Percentiles rank a stretch among this genome's conserved stretches.
These are phyloP conservation scores for Thunnus albacares DNA, from an alignment of 2,797 vertebrate species.

Conservation along the genomic window DNA sequence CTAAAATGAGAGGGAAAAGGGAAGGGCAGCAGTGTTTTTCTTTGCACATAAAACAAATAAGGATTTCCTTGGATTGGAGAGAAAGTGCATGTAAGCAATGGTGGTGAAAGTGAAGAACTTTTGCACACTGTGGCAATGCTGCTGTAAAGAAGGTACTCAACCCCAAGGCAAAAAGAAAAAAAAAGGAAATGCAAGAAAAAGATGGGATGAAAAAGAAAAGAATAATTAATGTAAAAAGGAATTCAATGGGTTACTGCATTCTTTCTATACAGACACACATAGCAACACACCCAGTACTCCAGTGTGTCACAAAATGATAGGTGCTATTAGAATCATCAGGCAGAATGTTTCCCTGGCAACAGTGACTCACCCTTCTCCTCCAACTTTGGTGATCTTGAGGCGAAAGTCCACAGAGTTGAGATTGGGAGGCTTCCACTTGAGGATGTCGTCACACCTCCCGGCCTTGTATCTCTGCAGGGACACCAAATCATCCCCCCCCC, in stretches of 20 bases:
- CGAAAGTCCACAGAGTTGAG: constrained; percentile 99
- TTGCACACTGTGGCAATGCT: background rate
- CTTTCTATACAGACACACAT: constrained; percentile 32
- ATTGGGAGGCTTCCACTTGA: constrained; percentile 99
- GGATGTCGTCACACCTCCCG: constrained; percentile 96
- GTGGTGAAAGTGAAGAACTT: constrained; percentile 27
- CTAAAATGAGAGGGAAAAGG: constrained; percentile 19
- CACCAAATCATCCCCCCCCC: background rate
- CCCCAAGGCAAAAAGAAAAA: constrained; percentile 19
- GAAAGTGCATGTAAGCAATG: background rate
- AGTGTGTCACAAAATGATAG: constrained; percentile 57
- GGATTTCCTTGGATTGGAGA: background rate
- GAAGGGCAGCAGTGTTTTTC: constrained; percentile 17
- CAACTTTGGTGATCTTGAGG: constrained; percentile 97
- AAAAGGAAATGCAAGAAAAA: constrained; percentile 6
- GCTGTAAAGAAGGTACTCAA: constrained; percentile 23
- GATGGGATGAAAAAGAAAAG: constrained; percentile 17
- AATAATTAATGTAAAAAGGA: constrained; percentile 43
- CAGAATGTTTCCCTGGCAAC: constrained; percentile 68
- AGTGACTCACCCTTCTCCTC: constrained; percentile 96
- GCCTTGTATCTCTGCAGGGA: constrained; percentile 93
- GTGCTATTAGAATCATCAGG: constrained; percentile 55
- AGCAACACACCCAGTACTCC: constrained; percentile 16
- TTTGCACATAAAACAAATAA: constrained; percentile 17
- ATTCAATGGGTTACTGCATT: constrained; percentile 16